Base-by-base conservation (phyloP, 2,113 vertebrate species). In the Bujurquina vittata region DNA sequence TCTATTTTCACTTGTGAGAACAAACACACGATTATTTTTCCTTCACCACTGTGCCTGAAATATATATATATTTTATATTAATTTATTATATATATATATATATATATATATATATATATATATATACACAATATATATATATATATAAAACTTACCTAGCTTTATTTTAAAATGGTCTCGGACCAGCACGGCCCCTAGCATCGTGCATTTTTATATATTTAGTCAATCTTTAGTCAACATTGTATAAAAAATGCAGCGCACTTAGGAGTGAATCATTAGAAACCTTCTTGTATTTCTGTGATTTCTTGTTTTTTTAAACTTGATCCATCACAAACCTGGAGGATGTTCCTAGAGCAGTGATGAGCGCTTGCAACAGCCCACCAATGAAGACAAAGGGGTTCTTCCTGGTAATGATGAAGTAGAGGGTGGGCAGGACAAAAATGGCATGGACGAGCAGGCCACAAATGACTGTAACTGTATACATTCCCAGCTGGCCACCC, bases 401-500 rank as follows among this genome's bases (percentile, higher is more conserved):
- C 91, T 97, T 97, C 82, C 96, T 96, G 1, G 98, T 99, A 91
- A 99, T 84, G 11, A 98, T 77, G 87, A 99, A 99, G 92, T 98
- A 99, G 82, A 99, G 96, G 20, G 96, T 95, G 0, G 98, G 98
- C 79, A 99, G 91, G 59, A 99, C 96, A 1, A 97, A 65, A 3
- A 97, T 79, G 37, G 96, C 97, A 0, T 99, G 98, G 82, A 99
- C 95, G 43, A 97, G 93, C 58, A 99, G 95, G 43, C 98, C 98
- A 20, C 96, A 92, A 2, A 98, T 97, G 81, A 99, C 98, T 0
- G 98, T 98, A 87, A 99, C 92, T 0, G 98, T 99, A 94, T 99
- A 99, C 97, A 99, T 98, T 62, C 96, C 98, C 90, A 99, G 95
- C 94, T 99, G 98, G 23, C 98, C 96, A 3, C 98, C 98, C 95